A percentile compares a stretch with the other conserved stretches of the same genome.
Conservation (phyloP, 2,888 invertebrate genomes). For the Omphaloscelis lunosa region DNA sequence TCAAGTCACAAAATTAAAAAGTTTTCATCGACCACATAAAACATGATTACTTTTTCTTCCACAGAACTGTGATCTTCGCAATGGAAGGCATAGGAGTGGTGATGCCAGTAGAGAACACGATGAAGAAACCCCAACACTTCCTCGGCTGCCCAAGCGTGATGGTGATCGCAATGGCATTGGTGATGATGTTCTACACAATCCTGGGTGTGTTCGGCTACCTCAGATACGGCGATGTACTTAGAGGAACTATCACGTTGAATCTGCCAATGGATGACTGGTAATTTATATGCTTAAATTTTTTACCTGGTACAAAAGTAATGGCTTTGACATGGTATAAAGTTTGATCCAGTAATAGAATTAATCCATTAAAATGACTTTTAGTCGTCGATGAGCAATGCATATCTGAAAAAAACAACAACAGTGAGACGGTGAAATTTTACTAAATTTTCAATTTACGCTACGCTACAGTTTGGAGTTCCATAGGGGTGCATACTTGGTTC, state of each 20-base stretch:
- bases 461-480: not conserved
- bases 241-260: conserved; percentile 96
- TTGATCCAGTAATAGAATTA: not conserved
- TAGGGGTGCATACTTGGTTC: not conserved
- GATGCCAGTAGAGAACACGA: conserved; percentile 97
- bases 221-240: conserved; percentile 93
- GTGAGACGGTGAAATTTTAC: too few species aligned
- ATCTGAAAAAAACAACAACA: not conserved
- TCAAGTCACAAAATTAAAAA: not conserved
- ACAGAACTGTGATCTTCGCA: conserved; percentile 97
- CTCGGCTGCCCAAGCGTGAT: conserved; percentile 96
- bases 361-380: not conserved
- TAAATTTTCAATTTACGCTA: not conserved
- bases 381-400: too few species aligned
- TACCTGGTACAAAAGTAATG: not conserved
- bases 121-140: conserved; percentile 95
- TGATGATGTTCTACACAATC: conserved; percentile 93
- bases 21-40: not conserved
- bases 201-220: conserved; percentile 97
- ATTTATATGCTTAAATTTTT: not conserved
- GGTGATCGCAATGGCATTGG: conserved; percentile 95
- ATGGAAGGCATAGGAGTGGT: conserved; percentile 99
- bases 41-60: conserved; percentile 25
- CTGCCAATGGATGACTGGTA: conserved; percentile 93
- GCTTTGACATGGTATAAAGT: not conserved